phyloP scores from a whole-genome alignment of 2,797 vertebrate species.

The Myoxocephalus aenaeus region DNA sequence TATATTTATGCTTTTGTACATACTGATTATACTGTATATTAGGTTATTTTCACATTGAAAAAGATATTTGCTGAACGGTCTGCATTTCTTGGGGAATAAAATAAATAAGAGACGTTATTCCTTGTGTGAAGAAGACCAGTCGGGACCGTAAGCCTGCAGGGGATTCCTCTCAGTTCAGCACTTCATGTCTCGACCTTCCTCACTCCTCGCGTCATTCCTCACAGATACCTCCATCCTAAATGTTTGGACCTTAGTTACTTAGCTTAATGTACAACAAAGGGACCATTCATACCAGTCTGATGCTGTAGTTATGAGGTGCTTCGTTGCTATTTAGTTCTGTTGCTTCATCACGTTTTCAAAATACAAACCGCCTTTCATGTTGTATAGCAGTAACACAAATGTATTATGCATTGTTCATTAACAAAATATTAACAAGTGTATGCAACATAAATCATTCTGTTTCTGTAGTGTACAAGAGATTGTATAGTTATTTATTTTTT shows the following conservation, averaged over 20 bases:
- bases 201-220: conserved; percentile 53
- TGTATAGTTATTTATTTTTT: conserved; percentile 86
- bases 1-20: conserved; percentile 99
- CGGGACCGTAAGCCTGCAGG: conserved; percentile 8
- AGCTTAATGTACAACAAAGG: conserved; percentile 66
- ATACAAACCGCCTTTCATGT: conserved; percentile 58
- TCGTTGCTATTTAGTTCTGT: conserved; percentile 38
- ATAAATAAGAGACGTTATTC: conserved; percentile 40
- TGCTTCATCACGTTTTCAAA: conserved; percentile 46
- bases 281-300: conserved; percentile 53
- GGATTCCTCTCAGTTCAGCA: conserved; percentile 63
- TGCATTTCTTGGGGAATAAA: conserved; percentile 52
- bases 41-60: conserved; percentile 84
- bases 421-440: conserved; percentile 85
- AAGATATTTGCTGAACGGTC: conserved; percentile 56
- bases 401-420: conserved; percentile 82
- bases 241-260: conserved; percentile 48
- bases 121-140: conserved; percentile 46
- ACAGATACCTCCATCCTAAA: conserved; percentile 36
- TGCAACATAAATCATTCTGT: conserved; percentile 82
- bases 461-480: conserved; percentile 79
- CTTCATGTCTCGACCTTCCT: conserved; percentile 54
- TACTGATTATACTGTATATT: conserved; percentile 89
- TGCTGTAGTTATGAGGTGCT: conserved; percentile 61
- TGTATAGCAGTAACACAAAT: conserved; percentile 82